These are phyloP conservation scores for Chymomyza procnemis DNA, from an alignment of 2,888 invertebrate species.

Conservation along the genomic window DNA sequence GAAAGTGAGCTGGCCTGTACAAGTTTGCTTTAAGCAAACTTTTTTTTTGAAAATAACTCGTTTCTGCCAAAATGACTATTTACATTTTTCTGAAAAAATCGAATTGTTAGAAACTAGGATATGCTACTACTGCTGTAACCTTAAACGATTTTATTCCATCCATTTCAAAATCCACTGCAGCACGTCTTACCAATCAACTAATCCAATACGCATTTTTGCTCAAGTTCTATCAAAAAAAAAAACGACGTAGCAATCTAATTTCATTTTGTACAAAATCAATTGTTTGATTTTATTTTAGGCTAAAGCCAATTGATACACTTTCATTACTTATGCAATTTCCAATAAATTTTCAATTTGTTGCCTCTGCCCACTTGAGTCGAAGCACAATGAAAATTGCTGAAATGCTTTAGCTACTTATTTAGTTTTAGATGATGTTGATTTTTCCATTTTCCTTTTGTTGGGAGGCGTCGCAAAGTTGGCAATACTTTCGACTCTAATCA, in stretches of 20 bases:
- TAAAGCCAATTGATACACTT: conserved; percentile 27
- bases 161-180: background rate
- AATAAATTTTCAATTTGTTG: conserved; percentile 62
- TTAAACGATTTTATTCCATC: background rate
- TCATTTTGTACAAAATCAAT: conserved; percentile 29
- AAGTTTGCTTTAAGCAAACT: too few relatives aligned
- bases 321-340: conserved; percentile 65
- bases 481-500: conserved; percentile 50
- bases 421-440: conserved; percentile 24
- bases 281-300: conserved; percentile 21
- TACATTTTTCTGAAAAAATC: too few relatives aligned
- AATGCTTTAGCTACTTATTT: conserved; percentile 43
- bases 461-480: conserved; percentile 16
- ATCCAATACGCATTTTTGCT: background rate
- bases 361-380: conserved; percentile 11
- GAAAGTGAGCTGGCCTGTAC: too few relatives aligned
- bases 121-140: too few relatives aligned
- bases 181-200: background rate
- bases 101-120: too few relatives aligned
- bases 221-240: background rate
- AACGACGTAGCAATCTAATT: conserved; percentile 26
- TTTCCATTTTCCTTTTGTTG: too few relatives aligned
- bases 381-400: conserved; percentile 23
- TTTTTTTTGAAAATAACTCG: too few relatives aligned
- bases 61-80: too few relatives aligned